These are phyloP conservation scores for Neuroscelio doddi DNA, from an alignment of 2,888 invertebrate species.

Conservation along the genomic window DNA sequence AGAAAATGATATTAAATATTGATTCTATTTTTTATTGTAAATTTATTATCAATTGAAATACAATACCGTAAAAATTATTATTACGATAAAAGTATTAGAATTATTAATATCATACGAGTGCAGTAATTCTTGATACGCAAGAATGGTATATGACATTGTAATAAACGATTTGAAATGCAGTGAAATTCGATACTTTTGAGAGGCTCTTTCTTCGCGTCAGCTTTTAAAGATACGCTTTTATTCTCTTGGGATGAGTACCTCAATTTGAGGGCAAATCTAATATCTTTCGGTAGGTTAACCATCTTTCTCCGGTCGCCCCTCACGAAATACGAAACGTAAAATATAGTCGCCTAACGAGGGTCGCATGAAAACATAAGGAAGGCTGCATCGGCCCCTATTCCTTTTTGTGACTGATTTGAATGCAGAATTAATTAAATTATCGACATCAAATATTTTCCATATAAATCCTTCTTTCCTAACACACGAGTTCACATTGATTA, in stretches of 20 bases:
- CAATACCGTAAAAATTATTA: too few species aligned
- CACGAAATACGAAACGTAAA: conserved; percentile 32
- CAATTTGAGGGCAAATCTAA: conserved; percentile 55
- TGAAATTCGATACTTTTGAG: conserved; percentile 4
- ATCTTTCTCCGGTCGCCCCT: conserved; percentile 50
- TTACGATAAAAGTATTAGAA: conserved; percentile 19
- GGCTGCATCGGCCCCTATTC: too few species aligned
- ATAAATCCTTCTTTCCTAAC: too few species aligned
- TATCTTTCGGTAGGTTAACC: conserved; percentile 59
- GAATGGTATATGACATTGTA: conserved; percentile 21
- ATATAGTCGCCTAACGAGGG: conserved; percentile 22
- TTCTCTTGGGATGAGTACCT: conserved; percentile 38
- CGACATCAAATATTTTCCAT: too few species aligned
- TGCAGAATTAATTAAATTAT: conserved; percentile 21
- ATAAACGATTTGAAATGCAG: conserved; percentile 32
- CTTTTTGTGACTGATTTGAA: conserved; percentile 28
- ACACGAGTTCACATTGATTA: too few species aligned
- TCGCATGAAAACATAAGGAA: conserved; percentile 21
- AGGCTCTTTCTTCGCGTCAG: neutral
- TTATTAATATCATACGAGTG: conserved; percentile 17
- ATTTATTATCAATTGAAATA: too few species aligned
- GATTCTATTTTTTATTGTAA: too few species aligned
- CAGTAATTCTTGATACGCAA: conserved; percentile 26
- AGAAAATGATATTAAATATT: too few species aligned
- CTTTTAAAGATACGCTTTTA: conserved; percentile 23